These are phyloP conservation scores for Coregonus suidteri DNA, from an alignment of 2,797 vertebrate genomes.

Conservation along the genomic window DNA sequence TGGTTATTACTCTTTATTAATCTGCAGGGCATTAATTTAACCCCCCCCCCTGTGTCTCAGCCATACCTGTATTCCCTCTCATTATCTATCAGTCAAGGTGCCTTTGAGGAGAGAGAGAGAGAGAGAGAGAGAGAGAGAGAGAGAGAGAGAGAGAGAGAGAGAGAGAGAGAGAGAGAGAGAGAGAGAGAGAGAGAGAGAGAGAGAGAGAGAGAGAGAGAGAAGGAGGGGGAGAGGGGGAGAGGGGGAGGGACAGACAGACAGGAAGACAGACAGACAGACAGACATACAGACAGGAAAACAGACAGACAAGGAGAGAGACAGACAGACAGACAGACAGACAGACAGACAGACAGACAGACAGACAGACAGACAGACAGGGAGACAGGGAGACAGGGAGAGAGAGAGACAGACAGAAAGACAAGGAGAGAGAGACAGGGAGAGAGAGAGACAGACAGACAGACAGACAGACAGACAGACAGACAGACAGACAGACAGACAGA, in stretches of 20 bases:
- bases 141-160: conserved; percentile 42
- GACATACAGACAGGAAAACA: conserved; percentile 33
- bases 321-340: conserved; percentile 1
- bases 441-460: not conserved
- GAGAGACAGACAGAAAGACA: not conserved
- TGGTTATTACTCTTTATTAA: conserved; percentile 83
- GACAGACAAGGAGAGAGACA: not conserved
- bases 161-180: not conserved
- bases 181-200: conserved; percentile 9
- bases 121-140: conserved; percentile 34
- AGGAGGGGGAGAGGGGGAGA: not conserved
- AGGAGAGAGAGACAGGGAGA: not conserved
- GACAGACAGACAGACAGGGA: not conserved
- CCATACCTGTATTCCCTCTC: conserved; percentile 78
- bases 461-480: conserved; percentile 42
- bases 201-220: not conserved
- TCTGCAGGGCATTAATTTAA: conserved; percentile 85
- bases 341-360: not conserved
- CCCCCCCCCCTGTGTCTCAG: conserved; percentile 71
- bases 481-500: conserved; percentile 40
- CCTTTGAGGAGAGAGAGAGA: conserved; percentile 70
- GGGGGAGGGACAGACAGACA: not conserved
- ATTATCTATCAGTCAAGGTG: conserved; percentile 86
- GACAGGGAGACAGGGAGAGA: not conserved
- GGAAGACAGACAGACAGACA: conserved; percentile 24